Percentiles rank a stretch among this genome's conserved stretches.
phyloP scores from a whole-genome alignment of 2,113 vertebrate genomes.

The Coreoperca whiteheadi region DNA sequence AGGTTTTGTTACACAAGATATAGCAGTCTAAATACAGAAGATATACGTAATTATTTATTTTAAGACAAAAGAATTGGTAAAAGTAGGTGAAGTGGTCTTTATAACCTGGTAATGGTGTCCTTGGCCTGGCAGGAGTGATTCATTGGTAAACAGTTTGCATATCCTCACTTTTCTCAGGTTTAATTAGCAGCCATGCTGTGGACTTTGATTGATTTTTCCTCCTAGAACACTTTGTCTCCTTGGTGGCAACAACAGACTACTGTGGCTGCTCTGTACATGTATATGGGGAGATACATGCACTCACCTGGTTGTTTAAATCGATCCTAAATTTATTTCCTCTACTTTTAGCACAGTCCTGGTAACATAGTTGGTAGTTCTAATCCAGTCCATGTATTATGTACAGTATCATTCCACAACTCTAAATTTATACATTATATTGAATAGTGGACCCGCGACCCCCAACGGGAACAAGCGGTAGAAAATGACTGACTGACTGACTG shows the following conservation, averaged over 20 bases:
- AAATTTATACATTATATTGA: neutral
- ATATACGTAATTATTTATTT: constrained; percentile 27
- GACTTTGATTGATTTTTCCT: constrained; percentile 70
- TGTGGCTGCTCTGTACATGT: constrained; percentile 20
- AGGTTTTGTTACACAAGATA: constrained; percentile 17
- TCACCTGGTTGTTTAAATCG: constrained; percentile 16
- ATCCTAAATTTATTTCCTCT: constrained; percentile 10
- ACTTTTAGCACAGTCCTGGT: neutral
- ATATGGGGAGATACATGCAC: constrained; percentile 43
- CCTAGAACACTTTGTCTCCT: constrained; percentile 40
- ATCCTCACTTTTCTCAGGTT: constrained; percentile 62
- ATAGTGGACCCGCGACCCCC: no score
- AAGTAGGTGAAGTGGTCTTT: constrained; percentile 29
- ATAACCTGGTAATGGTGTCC: constrained; percentile 31
- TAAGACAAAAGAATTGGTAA: constrained; percentile 12
- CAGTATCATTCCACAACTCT: neutral
- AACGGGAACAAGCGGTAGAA: no score
- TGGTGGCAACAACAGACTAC: constrained; percentile 32
- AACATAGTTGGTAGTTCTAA: neutral
- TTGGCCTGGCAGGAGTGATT: constrained; percentile 46
- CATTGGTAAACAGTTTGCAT: constrained; percentile 62
- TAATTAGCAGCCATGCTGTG: constrained; percentile 63
- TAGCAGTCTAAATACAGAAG: neutral
- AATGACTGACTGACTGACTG: no score
- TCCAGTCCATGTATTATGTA: neutral